These are phyloP conservation scores for Tridacna gigas DNA, from an alignment of 2,888 invertebrate genomes.

Conservation along the genomic window DNA sequence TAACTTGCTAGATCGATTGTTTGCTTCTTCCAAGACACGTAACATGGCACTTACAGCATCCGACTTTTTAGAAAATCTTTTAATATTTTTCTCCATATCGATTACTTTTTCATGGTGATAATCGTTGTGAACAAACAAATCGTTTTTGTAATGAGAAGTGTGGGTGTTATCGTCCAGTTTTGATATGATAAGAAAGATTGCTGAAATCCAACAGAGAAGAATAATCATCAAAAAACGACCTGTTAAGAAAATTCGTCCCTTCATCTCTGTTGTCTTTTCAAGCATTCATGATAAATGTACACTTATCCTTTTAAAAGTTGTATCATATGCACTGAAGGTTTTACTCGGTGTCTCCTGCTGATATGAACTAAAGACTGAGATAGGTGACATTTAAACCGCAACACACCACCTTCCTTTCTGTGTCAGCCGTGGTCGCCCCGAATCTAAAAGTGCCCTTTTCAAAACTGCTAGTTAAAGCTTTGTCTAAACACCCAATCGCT, in stretches of 20 bases:
- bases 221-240: background rate
- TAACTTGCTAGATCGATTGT: conserved; percentile 2
- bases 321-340: background rate
- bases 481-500: too few species aligned
- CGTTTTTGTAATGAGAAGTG: background rate
- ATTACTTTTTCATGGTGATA: background rate
- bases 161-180: background rate
- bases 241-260: background rate
- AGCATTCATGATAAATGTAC: background rate
- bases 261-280: background rate
- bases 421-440: too few species aligned
- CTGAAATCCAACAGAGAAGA: conserved; percentile 17
- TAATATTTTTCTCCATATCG: background rate
- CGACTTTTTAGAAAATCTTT: background rate
- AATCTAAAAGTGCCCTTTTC: too few species aligned
- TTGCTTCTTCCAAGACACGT: background rate
- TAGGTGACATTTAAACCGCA: too few species aligned
- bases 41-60: background rate
- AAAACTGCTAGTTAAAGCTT: too few species aligned
- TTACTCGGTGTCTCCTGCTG: too few species aligned
- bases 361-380: too few species aligned
- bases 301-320: background rate
- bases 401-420: too few species aligned
- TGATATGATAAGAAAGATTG: conserved; percentile 12
- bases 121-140: background rate